Evolutionary conservation across 2,888 invertebrate species (phyloP).

Genomic region (Microctonus hyperodae): DNA sequence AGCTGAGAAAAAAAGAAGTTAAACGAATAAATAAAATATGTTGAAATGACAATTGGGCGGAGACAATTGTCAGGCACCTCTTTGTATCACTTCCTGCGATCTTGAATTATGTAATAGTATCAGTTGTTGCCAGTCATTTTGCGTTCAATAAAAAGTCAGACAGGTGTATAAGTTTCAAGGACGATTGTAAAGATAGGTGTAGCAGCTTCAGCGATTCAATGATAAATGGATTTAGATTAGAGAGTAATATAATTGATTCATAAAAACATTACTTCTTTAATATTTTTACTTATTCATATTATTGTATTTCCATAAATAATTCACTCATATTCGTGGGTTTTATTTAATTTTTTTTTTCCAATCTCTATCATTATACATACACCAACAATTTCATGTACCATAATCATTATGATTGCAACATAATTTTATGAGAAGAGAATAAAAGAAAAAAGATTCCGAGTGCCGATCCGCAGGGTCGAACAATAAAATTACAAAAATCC

Average conservation of each 20-base stretch:
- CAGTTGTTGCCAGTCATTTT: conserved; percentile 14
- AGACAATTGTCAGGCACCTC: conserved; percentile 43
- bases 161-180: conserved; percentile 44
- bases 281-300: no score
- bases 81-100: conserved; percentile 46
- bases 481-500: background rate
- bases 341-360: no score
- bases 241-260: no score
- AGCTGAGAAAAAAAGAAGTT: background rate
- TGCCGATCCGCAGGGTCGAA: background rate
- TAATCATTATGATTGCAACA: conserved; percentile 9
- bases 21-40: background rate
- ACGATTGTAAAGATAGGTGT: conserved; percentile 29
- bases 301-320: no score
- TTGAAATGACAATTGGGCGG: conserved; percentile 31
- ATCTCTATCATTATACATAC: no score
- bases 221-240: conserved; percentile 8
- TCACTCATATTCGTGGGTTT: no score
- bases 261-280: no score
- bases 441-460: background rate
- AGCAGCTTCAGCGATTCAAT: background rate
- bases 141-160: background rate
- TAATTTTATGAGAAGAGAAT: background rate
- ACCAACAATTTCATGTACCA: background rate
- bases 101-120: conserved; percentile 41